A percentile compares a stretch with the other conserved stretches of the same genome.
These are phyloP conservation scores for Florisuga fusca DNA, from an alignment of 2,797 vertebrate species.

Conservation along the genomic window DNA sequence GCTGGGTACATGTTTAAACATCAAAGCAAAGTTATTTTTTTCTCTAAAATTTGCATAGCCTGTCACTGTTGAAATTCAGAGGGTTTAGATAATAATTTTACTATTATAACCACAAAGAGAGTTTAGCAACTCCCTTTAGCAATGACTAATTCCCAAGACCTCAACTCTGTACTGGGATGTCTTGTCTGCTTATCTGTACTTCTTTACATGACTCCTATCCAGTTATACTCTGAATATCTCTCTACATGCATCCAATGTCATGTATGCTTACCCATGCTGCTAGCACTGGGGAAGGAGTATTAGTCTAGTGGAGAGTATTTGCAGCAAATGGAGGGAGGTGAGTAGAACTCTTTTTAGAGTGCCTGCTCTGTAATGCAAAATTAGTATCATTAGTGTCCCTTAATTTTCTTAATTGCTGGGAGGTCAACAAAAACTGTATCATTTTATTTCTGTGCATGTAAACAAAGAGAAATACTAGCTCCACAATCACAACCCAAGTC, in stretches of 20 bases:
- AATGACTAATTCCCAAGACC: background rate
- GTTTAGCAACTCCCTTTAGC: background rate
- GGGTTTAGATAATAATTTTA: background rate
- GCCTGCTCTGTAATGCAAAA: background rate
- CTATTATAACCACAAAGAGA: background rate
- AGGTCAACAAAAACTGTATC: background rate
- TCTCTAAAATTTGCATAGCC: background rate
- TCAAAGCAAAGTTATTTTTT: background rate
- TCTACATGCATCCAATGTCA: background rate
- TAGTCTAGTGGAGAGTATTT: background rate
- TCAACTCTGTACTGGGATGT: background rate
- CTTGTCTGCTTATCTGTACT: background rate
- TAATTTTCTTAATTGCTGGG: background rate
- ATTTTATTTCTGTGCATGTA: background rate
- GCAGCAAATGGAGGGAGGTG: background rate
- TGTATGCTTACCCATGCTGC: rapidly evolving
- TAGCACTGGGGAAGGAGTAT: rapidly evolving
- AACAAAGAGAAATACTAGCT: background rate
- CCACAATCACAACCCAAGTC: background rate
- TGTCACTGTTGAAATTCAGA: background rate
- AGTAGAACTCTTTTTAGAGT: background rate
- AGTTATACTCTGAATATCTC: background rate
- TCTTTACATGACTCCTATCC: background rate
- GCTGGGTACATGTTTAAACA: background rate
- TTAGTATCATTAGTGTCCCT: background rate